Evolutionary conservation across 1,140 invertebrate genomes (phyloP).

Genomic region (Neodiprion virginianus): DNA sequence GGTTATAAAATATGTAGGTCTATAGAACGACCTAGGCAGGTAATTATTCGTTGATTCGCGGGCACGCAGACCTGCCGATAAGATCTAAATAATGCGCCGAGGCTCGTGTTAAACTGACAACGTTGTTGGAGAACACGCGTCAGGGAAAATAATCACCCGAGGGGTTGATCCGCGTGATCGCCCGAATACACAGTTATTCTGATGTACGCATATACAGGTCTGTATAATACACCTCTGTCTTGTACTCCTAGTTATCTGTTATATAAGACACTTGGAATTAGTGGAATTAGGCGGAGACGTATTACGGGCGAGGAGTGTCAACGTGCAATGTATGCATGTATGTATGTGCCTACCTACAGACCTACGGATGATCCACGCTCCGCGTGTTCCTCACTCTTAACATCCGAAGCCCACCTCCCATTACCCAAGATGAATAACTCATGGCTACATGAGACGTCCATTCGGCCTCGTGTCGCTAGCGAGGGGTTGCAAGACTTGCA

Average conservation of each 20-base stretch:
- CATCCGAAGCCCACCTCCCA: background rate
- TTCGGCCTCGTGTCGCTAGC: too few relatives aligned
- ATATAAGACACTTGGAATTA: too few relatives aligned
- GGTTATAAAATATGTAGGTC: background rate
- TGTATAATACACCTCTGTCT: too few relatives aligned
- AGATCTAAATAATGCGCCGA: background rate
- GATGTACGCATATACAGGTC: too few relatives aligned
- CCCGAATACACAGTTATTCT: too few relatives aligned
- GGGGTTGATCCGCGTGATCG: too few relatives aligned
- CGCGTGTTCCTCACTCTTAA: background rate
- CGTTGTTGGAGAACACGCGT: background rate
- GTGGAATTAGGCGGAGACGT: too few relatives aligned
- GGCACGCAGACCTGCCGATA: background rate
- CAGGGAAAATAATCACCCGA: too few relatives aligned
- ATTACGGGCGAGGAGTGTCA: too few relatives aligned
- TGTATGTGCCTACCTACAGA: background rate
- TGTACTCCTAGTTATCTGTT: background rate
- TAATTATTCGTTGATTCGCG: constrained; percentile 5
- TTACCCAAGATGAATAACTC: background rate
- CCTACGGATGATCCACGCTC: background rate
- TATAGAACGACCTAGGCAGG: background rate
- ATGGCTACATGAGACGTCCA: background rate
- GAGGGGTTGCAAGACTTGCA: too few relatives aligned
- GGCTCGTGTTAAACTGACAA: constrained; percentile 3
- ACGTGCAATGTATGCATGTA: too few relatives aligned